Conservation (phyloP, 1,140 invertebrate species). For the Aphelenchoides avenae region DNA sequence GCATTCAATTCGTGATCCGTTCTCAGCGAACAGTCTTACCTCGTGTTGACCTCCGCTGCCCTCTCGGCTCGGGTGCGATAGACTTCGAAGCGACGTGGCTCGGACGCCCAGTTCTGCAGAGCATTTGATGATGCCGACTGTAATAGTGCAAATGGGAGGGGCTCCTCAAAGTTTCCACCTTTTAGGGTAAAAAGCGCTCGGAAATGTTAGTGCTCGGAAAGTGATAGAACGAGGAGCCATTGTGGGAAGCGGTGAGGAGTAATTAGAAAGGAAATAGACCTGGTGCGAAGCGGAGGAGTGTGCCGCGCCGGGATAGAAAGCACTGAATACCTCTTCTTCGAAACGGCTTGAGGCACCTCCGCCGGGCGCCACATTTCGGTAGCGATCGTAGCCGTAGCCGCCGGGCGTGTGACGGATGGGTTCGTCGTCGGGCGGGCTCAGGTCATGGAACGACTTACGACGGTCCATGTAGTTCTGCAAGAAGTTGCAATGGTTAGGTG, state of each 20-base stretch:
- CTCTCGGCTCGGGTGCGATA: slow-evolving; percentile 56
- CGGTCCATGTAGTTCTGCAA: slow-evolving; percentile 35
- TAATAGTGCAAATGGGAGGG: neutral
- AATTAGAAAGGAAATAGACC: neutral
- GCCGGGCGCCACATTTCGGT: slow-evolving; percentile 19
- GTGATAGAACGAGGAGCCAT: no score
- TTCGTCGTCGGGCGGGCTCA: slow-evolving; percentile 18
- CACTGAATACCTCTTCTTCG: slow-evolving; percentile 31
- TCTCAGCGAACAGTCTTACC: slow-evolving; percentile 8
- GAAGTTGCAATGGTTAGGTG: slow-evolving; percentile 6
- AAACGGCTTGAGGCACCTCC: slow-evolving; percentile 17
- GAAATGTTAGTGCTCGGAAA: no score
- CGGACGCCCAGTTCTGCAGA: slow-evolving; percentile 29
- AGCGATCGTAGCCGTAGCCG: slow-evolving; percentile 6
- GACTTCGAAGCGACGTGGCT: slow-evolving; percentile 51
- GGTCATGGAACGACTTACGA: slow-evolving; percentile 46
- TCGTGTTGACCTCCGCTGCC: slow-evolving; percentile 34
- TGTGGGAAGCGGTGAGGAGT: no score
- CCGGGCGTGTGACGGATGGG: no score
- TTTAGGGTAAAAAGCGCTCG: no score
- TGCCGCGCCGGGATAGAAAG: slow-evolving; percentile 23
- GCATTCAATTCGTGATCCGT: slow-evolving; percentile 1
- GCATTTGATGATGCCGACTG: slow-evolving; percentile 6
- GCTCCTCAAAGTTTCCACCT: no score
- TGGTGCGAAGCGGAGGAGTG: neutral